Conservation (phyloP, 2,888 invertebrate genomes). For the Chloromyia formosa region DNA sequence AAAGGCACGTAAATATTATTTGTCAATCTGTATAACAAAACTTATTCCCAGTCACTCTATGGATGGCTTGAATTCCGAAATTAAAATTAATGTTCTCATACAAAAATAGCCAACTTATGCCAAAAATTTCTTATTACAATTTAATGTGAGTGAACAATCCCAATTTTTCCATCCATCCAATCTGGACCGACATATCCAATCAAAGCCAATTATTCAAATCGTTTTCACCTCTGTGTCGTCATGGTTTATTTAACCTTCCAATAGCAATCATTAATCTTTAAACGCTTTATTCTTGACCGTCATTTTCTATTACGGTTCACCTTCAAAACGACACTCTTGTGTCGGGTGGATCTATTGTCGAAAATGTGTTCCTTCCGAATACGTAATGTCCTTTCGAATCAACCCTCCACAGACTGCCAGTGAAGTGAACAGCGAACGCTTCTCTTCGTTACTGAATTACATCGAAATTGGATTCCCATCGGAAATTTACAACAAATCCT, state of each 20-base stretch:
- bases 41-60: too few species aligned
- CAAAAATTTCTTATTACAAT: too few species aligned
- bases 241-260: conserved; percentile 22
- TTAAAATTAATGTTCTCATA: too few species aligned
- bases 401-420: conserved; percentile 1
- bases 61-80: too few species aligned
- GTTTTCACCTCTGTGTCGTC: neutral
- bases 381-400: conserved; percentile 2
- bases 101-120: too few species aligned
- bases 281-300: conserved; percentile 24
- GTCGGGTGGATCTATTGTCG: neutral
- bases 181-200: neutral
- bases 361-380: conserved; percentile 31
- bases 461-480: conserved; percentile 41
- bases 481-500: conserved; percentile 41
- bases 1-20: too few species aligned
- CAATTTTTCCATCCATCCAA: too few species aligned
- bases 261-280: conserved; percentile 24
- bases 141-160: too few species aligned
- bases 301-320: conserved; percentile 21
- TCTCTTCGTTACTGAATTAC: conserved; percentile 35
- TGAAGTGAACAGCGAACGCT: neutral
- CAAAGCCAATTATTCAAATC: conserved; percentile 21
- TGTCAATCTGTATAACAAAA: too few species aligned
- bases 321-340: conserved; percentile 13